Percentiles rank a stretch among this genome's conserved stretches.
Evolutionary conservation across 2,113 vertebrate genomes (phyloP).

Genomic region (Lampris megalopsis): DNA sequence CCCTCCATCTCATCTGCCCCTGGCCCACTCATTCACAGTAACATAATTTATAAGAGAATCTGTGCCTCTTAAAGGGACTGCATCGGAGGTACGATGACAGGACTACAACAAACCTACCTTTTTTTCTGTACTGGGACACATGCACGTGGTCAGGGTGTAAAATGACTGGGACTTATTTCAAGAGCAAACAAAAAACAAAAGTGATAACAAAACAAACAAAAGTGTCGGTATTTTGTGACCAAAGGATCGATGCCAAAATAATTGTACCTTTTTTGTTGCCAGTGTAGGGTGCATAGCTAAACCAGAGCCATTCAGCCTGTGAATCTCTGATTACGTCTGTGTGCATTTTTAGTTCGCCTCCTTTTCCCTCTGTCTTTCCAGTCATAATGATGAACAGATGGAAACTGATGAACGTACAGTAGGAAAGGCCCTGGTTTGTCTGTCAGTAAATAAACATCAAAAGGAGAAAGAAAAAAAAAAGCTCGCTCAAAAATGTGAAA

Average conservation of each 20-base stretch:
- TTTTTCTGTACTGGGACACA: constrained; percentile 88
- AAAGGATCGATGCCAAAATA: constrained; percentile 99
- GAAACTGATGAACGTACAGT: constrained; percentile 64
- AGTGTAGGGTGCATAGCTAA: constrained; percentile 74
- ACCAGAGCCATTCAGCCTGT: constrained; percentile 66
- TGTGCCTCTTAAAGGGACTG: constrained; percentile 91
- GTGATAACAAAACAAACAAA: constrained; percentile 78
- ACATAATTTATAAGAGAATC: constrained; percentile 88
- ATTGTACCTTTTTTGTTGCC: constrained; percentile 77
- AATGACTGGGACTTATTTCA: constrained; percentile 88
- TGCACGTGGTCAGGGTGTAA: constrained; percentile 86
- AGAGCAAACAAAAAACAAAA: constrained; percentile 76
- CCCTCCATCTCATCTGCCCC: constrained; percentile 51
- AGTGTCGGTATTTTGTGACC: constrained; percentile 97
- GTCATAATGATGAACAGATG: constrained; percentile 70
- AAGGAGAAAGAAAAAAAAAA: constrained; percentile 46
- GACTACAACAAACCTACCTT: constrained; percentile 99
- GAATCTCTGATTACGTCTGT: constrained; percentile 69
- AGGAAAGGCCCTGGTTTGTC: constrained; percentile 61
- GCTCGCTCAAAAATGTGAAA: constrained; percentile 73
- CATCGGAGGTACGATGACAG: constrained; percentile 93
- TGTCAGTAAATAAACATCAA: constrained; percentile 79
- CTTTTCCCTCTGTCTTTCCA: constrained; percentile 66
- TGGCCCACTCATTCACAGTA: constrained; percentile 77
- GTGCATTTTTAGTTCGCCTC: constrained; percentile 69